Evolutionary conservation across 2,113 vertebrate species (phyloP), one percentile per base, ranked within the genome.

Genomic region (Oncorhynchus mykiss): DNA sequence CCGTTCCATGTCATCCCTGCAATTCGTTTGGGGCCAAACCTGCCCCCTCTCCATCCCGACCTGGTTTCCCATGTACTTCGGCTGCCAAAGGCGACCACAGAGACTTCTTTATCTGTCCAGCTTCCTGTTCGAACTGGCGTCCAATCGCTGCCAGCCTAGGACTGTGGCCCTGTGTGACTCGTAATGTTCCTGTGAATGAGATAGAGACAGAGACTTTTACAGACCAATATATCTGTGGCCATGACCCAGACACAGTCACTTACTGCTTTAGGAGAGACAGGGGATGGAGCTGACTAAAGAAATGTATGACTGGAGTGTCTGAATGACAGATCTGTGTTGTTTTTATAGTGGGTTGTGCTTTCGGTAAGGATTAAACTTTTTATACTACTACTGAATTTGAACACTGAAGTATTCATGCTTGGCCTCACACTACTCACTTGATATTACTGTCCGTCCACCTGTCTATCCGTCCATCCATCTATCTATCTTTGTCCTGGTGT

Each of bases 101-200:
- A 62, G 59, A 22, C 5, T 24, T n/a, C 59, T 62, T 62, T 62
- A 24, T 62, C 59, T 62, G n/a, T 22, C 59, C 59, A n/a, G 59
- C 59, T 62, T 62, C 59, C 59, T 62, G 59, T 62, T 62, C 51
- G n/a, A 62, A n/a, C n/a, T 24, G n/a, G 59, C n/a, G n/a, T n/a
- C n/a, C 59, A 62, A n/a, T 62, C n/a, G 16, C 20, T 62, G n/a
- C 1, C n/a, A 22, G 59, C 18, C 59, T 62, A 24, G 59, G n/a
- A 62, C n/a, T 22, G 18, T 45, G 16, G 54, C 59, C n/a, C 59
- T 24, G 59, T 62, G n/a, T 22, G n/a, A 22, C 20, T 62, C 59
- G 2, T 3, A 9, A 13, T 62, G 59, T 22, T 22, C n/a, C 59
- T 22, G 20, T 62, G 59, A 62, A 22, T 62, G 59, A 22, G 59